Evolutionary conservation across 1,140 invertebrate species (phyloP).

Genomic region (Drosophila kohkoa): DNA sequence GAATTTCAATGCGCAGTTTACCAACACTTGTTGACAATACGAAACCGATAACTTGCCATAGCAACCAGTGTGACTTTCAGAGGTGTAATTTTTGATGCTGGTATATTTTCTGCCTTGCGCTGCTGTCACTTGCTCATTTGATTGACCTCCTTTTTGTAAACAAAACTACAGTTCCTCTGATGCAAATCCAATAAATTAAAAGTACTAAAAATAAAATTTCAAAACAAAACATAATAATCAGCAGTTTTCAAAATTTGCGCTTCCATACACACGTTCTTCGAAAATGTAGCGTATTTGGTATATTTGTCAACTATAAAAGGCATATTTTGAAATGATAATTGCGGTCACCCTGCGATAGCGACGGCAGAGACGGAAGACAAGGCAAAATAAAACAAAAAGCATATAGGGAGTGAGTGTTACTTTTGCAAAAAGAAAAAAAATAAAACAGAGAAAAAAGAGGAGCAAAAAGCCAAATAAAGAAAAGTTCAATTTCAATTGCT

Average conservation of each 20-base stretch:
- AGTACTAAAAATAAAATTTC: too few relatives aligned
- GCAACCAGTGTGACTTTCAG: slow-evolving; percentile 1
- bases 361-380: slow-evolving; percentile 47
- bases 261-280: too few relatives aligned
- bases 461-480: slow-evolving; percentile 51
- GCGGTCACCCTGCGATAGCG: slow-evolving; percentile 32
- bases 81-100: too few relatives aligned
- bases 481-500: slow-evolving; percentile 44
- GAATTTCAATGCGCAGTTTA: neutral
- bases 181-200: too few relatives aligned
- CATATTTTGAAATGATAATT: neutral
- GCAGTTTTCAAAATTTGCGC: too few relatives aligned
- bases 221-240: too few relatives aligned
- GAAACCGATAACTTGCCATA: slow-evolving; percentile 42
- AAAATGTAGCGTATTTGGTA: neutral
- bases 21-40: slow-evolving; percentile 32
- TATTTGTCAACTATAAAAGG: neutral
- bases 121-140: too few relatives aligned
- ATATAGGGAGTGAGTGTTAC: slow-evolving; percentile 61
- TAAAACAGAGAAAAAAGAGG: slow-evolving; percentile 34
- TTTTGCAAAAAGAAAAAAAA: slow-evolving; percentile 47
- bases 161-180: too few relatives aligned
- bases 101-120: too few relatives aligned
- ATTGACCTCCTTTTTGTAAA: too few relatives aligned
- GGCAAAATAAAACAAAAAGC: slow-evolving; percentile 53